phyloP scores from a whole-genome alignment of 2,113 vertebrate species.

The Neopipo cinnamomea region DNA sequence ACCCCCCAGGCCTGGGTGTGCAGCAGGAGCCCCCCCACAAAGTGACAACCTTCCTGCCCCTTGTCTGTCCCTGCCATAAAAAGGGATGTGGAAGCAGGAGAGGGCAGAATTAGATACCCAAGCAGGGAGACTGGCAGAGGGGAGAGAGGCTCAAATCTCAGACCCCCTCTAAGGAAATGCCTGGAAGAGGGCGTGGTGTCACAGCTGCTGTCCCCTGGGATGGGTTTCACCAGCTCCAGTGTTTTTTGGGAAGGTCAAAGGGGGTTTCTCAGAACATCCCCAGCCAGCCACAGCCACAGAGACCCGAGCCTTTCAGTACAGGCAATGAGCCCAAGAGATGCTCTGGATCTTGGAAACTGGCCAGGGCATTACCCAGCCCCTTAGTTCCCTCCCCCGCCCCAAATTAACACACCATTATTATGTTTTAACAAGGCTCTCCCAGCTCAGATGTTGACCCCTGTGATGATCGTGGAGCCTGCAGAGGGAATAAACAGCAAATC shows the following conservation, averaged over 20 bases:
- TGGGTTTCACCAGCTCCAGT: background rate
- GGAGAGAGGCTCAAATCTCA: background rate
- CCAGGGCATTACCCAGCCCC: background rate
- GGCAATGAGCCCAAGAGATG: fast-evolving
- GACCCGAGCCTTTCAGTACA: fast-evolving
- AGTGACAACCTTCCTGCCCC: background rate
- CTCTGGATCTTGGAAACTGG: background rate
- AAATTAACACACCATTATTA: background rate
- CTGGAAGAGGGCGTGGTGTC: background rate
- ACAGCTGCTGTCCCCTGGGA: background rate
- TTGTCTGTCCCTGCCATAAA: background rate
- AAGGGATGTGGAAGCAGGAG: background rate
- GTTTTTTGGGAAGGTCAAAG: background rate
- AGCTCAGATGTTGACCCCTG: constrained; percentile 47
- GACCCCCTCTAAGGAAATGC: background rate
- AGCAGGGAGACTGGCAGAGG: fast-evolving
- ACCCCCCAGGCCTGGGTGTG: fast-evolving
- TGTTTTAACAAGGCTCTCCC: constrained; percentile 4
- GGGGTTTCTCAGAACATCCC: background rate
- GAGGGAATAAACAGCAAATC: constrained; percentile 62
- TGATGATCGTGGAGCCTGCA: background rate
- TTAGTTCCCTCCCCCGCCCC: fast-evolving
- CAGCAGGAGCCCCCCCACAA: background rate
- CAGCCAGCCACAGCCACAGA: fast-evolving
- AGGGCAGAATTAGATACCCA: background rate